Percentiles rank a stretch among this genome's conserved stretches.
Conservation (phyloP, 2,888 invertebrate genomes). For the Ectropis crepuscularia region DNA sequence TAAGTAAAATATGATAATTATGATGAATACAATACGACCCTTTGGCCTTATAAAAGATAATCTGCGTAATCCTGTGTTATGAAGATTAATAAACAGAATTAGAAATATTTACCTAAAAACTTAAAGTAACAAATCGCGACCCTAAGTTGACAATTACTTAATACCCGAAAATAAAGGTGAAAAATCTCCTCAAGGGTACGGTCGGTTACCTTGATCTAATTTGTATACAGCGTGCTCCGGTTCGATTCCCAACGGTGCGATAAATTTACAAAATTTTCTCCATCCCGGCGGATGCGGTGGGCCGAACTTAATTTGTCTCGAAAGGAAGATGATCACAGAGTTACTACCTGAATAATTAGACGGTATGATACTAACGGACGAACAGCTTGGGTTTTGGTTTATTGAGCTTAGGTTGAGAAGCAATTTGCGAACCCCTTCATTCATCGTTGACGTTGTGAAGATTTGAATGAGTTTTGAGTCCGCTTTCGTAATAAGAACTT, state of each 20-base stretch:
- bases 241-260: conserved; percentile 41
- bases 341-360: conserved; percentile 40
- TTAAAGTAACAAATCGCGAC: too few relatives aligned
- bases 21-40: too few relatives aligned
- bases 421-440: neutral
- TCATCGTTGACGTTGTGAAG: neutral
- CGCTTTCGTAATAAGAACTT: too few relatives aligned
- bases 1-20: too few relatives aligned
- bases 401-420: conserved; percentile 6
- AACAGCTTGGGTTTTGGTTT: conserved; percentile 13
- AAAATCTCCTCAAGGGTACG: conserved; percentile 31
- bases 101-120: too few relatives aligned
- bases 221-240: conserved; percentile 37
- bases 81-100: too few relatives aligned
- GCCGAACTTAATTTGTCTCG: conserved; percentile 41
- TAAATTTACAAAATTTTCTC: conserved; percentile 44
- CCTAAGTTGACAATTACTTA: neutral
- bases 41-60: too few relatives aligned
- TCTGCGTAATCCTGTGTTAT: too few relatives aligned
- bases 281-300: conserved; percentile 38
- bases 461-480: too few relatives aligned
- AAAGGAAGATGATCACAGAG: conserved; percentile 43
- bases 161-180: conserved; percentile 8
- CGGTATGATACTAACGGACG: conserved; percentile 32
- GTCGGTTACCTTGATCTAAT: conserved; percentile 34